Evolutionary conservation across 2,113 vertebrate species (phyloP), one percentile per base, ranked within the genome.

Genomic region (Cephalopholis sonnerati): DNA sequence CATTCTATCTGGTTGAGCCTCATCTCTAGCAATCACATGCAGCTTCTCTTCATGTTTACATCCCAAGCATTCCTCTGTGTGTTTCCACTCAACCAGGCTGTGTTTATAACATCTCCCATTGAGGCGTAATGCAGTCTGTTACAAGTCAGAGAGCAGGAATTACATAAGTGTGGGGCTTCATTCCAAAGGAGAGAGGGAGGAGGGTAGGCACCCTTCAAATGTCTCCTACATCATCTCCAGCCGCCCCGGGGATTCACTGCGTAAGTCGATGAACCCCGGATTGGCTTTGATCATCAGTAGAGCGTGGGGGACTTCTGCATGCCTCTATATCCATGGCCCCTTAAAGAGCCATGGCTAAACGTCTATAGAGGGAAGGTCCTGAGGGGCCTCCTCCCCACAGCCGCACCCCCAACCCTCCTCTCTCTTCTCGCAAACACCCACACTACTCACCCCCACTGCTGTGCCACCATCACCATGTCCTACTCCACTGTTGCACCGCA

Each of bases 241-340:
- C 58, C 2, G 48, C 89, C 87, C 20, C 16, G 29, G 83, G 90
- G 88, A 85, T 68, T 61, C 74, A 22, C 77, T 64, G 76, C 24
- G 27, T 81, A 73, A 91, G 76, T 91, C 39, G 50, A 87, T 91
- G 85, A 87, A 86, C 83, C 81, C 87, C n/a, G 44, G 85, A 89
- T 90, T 78, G 83, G 83, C 93, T 94, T 94, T 94, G 92, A 95
- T 94, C 93, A 83, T 82, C 81, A 69, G 73, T 63, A 74, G 67
- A 74, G 85, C 2, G 53, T 54, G 22, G 72, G 66, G 74, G 67
- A 77, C 81, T 81, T 86, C 76, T 82, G 68, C 73, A 83, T 70
- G 88, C 87, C 75, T 88, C 73, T 84, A 72, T 72, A 83, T 72
- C 82, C 74, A 25, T 69, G 79, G 82, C 68, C 69, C 73, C 61